Conservation (phyloP, 2,888 invertebrate species). For the Agriotes lineatus region DNA sequence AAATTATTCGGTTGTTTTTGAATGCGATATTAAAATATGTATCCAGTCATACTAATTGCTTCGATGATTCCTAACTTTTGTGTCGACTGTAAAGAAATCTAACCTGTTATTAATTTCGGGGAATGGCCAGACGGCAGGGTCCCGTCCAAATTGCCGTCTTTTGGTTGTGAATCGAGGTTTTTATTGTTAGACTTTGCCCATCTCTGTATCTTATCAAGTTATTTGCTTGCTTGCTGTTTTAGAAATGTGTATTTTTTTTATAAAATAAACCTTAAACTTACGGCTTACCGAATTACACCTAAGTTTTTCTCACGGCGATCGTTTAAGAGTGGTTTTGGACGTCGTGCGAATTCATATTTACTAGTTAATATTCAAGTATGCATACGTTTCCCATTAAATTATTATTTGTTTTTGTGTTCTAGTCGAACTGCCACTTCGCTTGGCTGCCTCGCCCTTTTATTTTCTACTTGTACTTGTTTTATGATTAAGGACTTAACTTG, state of each 20-base stretch:
- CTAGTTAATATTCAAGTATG: constrained; percentile 24
- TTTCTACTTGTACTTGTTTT: constrained; percentile 19
- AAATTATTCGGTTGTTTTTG: too few species aligned
- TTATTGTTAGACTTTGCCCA: neutral
- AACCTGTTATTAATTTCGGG: too few species aligned
- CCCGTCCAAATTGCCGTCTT: too few species aligned
- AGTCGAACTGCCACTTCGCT: too few species aligned
- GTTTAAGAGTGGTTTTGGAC: neutral
- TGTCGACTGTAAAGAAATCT: too few species aligned
- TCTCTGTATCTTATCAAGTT: constrained; percentile 2
- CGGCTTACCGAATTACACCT: neutral
- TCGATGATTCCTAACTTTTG: too few species aligned
- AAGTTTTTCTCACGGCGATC: neutral
- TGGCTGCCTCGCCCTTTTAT: constrained; percentile 1
- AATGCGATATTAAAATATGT: too few species aligned
- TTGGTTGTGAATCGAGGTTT: neutral
- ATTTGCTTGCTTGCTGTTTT: neutral
- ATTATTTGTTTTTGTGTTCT: constrained; percentile 32
- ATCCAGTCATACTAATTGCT: too few species aligned
- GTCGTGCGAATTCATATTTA: too few species aligned
- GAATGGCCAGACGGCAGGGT: too few species aligned
- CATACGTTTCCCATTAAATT: constrained; percentile 28
- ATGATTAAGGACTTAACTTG: too few species aligned
- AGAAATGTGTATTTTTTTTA: neutral
- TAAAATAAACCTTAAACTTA: too few species aligned